A percentile compares a stretch with the other conserved stretches of the same genome.
Conservation (phyloP, 30 jellyfish, hydroid and myxozoan species). For the Pelagia noctiluca region DNA sequence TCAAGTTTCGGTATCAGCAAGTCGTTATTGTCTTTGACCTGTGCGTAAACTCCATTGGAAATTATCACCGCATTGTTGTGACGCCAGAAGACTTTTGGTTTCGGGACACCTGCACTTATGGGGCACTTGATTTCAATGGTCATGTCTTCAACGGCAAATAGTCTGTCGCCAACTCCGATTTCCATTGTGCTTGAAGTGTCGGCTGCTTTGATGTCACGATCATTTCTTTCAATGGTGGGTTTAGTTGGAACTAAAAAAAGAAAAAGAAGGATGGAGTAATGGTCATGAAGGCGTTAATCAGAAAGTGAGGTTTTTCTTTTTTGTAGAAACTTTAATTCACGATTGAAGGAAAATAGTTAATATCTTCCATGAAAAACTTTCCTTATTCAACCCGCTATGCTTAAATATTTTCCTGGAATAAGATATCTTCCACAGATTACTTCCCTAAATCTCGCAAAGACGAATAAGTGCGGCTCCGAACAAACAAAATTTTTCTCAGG, state of each 20-base stretch:
- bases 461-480: too few species aligned
- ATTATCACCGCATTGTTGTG: constrained; percentile 66
- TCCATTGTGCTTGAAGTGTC: constrained; percentile 52
- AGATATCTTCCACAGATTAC: too few species aligned
- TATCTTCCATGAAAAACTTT: too few species aligned
- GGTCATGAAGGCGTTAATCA: too few species aligned
- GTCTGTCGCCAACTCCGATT: constrained; percentile 69
- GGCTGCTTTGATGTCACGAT: constrained; percentile 42
- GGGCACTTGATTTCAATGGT: constrained; percentile 69
- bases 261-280: neutral
- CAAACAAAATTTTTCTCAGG: too few species aligned
- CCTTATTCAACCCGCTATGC: too few species aligned
- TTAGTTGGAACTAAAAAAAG: constrained; percentile 57
- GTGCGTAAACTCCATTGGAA: constrained; percentile 33
- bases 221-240: constrained; percentile 39
- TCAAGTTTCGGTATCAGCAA: constrained; percentile 72
- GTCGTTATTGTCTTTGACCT: constrained; percentile 60
- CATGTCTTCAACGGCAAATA: constrained; percentile 73
- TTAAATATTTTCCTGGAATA: too few species aligned
- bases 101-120: constrained; percentile 66
- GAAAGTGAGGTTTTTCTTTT: too few species aligned
- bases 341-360: too few species aligned
- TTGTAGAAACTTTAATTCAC: too few species aligned
- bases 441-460: too few species aligned
- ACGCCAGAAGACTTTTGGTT: constrained; percentile 73